phyloP scores from a whole-genome alignment of 2,797 vertebrate species.

The Mus caroli region DNA sequence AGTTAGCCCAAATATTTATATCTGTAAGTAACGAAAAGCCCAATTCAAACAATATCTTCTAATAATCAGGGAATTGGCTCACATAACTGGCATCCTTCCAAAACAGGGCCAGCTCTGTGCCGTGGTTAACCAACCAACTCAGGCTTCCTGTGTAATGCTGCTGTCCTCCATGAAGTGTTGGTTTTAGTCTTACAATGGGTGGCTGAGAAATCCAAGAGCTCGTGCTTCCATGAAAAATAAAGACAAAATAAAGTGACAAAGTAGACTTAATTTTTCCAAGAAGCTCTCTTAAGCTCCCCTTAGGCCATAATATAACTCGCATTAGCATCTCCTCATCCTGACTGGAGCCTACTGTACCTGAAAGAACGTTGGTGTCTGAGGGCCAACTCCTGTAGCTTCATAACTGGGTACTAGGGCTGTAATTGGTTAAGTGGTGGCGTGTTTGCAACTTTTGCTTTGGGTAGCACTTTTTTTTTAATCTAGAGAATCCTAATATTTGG shows the following conservation, averaged over 20 bases:
- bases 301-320: background rate
- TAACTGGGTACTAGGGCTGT: background rate
- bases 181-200: background rate
- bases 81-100: background rate
- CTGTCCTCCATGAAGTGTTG: background rate
- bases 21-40: slow-evolving; percentile 13
- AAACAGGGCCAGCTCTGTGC: background rate
- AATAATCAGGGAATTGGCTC: background rate
- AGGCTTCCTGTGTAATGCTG: background rate
- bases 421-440: background rate
- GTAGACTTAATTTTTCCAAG: background rate
- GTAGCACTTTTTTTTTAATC: background rate
- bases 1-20: background rate
- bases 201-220: background rate
- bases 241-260: background rate
- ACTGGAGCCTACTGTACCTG: background rate
- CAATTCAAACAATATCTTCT: background rate
- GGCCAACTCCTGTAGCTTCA: background rate
- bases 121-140: background rate
- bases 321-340: background rate
- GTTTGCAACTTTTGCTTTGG: background rate
- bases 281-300: background rate
- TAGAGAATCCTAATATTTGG: background rate
- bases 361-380: background rate
- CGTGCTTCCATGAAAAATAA: background rate